A percentile compares a stretch with the other conserved stretches of the same genome.
These are phyloP conservation scores for Anniella stebbinsi DNA, from an alignment of 2,797 vertebrate species.

Conservation along the genomic window DNA sequence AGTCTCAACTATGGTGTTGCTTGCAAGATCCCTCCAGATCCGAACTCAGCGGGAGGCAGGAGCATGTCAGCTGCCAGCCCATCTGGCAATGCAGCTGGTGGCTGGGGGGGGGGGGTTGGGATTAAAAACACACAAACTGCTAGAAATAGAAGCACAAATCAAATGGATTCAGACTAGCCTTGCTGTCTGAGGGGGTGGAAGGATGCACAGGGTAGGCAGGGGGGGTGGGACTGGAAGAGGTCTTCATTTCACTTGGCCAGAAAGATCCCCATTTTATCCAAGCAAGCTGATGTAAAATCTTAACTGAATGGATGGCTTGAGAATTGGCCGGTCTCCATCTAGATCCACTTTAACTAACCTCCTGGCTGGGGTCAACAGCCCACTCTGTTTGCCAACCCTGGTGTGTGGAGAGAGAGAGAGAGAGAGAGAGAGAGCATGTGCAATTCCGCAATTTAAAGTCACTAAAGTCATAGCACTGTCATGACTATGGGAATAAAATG, in stretches of 20 bases:
- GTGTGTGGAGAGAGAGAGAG: no score
- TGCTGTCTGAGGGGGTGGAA: fast-evolving
- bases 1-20: background rate
- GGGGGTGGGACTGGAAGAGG: background rate
- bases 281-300: background rate
- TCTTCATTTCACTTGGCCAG: background rate
- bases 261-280: background rate
- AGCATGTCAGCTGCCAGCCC: constrained; percentile 31
- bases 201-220: background rate
- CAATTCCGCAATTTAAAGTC: background rate
- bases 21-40: constrained; percentile 4
- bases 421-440: background rate
- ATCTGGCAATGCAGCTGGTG: constrained; percentile 53
- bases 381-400: background rate
- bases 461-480: background rate
- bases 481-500: background rate
- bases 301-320: background rate
- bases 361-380: background rate
- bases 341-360: background rate
- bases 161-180: background rate
- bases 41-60: background rate
- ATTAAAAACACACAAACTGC: background rate
- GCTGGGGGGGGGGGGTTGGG: background rate
- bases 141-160: background rate
- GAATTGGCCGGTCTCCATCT: background rate